A percentile compares a stretch with the other conserved stretches of the same genome.
Evolutionary conservation across 2,113 vertebrate genomes (phyloP).

Genomic region (Numenius arquata): DNA sequence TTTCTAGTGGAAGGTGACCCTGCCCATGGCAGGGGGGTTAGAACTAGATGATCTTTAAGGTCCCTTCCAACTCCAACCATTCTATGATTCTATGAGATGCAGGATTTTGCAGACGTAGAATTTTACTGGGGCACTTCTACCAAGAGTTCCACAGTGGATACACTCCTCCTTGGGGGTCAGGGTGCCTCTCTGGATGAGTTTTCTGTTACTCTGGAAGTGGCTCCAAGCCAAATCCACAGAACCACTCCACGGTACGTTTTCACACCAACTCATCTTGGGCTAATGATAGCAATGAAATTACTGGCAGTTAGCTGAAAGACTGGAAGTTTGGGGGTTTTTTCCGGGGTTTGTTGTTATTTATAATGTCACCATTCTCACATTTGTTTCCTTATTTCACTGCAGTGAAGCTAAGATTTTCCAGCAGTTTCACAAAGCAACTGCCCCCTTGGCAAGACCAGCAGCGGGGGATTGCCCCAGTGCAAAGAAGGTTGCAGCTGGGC

Average conservation of each 20-base stretch:
- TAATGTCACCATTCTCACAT: not conserved
- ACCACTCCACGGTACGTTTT: fast-evolving
- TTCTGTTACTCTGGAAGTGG: not conserved
- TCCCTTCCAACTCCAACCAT: too few species aligned
- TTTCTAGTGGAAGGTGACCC: too few species aligned
- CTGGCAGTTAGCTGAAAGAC: not conserved
- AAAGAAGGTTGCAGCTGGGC: not conserved
- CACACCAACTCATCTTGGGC: not conserved
- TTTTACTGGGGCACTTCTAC: not conserved
- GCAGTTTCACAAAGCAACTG: not conserved
- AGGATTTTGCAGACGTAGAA: not conserved
- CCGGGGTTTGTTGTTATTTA: not conserved
- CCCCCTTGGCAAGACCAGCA: not conserved
- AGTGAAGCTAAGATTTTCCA: not conserved
- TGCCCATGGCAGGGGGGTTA: too few species aligned
- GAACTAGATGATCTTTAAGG: too few species aligned
- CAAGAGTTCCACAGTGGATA: not conserved
- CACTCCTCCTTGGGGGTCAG: not conserved
- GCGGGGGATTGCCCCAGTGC: fast-evolving
- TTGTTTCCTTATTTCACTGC: not conserved
- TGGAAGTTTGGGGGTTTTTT: not conserved
- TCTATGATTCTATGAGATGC: too few species aligned
- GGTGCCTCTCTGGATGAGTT: not conserved
- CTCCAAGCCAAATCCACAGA: not conserved
- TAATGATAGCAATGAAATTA: not conserved